These are phyloP conservation scores for Taurulus bubalis DNA, from an alignment of 2,113 vertebrate species.

Conservation along the genomic window DNA sequence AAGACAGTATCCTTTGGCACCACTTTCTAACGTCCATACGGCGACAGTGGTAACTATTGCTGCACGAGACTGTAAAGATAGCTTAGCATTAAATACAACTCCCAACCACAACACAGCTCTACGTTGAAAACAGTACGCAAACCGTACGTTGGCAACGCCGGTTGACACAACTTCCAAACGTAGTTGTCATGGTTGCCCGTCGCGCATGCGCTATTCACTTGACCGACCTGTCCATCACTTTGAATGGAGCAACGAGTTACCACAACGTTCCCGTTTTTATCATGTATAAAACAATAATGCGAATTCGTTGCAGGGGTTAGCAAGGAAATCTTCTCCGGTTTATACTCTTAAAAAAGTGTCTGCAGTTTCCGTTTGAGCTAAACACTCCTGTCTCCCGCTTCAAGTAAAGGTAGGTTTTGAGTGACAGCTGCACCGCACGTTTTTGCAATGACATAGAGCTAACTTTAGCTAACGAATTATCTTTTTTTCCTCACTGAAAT, in stretches of 20 bases:
- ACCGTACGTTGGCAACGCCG: not conserved
- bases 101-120: not conserved
- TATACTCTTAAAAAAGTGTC: not conserved
- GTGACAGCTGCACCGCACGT: not conserved
- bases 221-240: rapidly evolving
- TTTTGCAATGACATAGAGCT: not conserved
- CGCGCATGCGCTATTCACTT: conserved; percentile 14
- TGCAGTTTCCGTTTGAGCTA: not conserved
- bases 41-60: not conserved
- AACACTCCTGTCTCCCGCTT: not conserved
- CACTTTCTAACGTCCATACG: not conserved
- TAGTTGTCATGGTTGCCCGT: not conserved
- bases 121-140: not conserved
- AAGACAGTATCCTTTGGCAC: not conserved
- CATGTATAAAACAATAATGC: not conserved
- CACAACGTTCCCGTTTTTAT: not conserved
- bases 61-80: not conserved
- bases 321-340: not conserved
- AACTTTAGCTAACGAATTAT: not conserved
- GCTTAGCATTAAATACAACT: not conserved
- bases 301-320: not conserved
- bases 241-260: too few species aligned
- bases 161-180: not conserved
- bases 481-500: not conserved
- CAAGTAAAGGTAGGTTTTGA: conserved; percentile 22